phyloP scores from a whole-genome alignment of 2,888 invertebrate genomes.

The Euclidia mi region DNA sequence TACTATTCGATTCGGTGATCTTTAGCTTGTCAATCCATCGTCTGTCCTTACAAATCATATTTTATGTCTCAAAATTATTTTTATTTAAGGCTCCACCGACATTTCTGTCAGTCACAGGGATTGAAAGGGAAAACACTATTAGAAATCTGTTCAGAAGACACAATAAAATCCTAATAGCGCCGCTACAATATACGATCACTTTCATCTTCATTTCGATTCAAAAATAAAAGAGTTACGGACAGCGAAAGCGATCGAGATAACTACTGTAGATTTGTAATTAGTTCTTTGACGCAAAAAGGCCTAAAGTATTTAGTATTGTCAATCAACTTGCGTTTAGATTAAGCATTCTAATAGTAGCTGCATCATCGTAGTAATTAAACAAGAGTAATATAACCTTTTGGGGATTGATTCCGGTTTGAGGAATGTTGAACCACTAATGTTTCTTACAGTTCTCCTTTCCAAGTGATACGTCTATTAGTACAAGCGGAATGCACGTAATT shows the following conservation, averaged over 20 bases:
- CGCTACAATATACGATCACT: conserved; percentile 47
- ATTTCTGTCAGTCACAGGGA: conserved; percentile 5
- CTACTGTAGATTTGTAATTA: conserved; percentile 53
- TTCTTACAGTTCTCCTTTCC: too few species aligned
- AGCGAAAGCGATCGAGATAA: conserved; percentile 57
- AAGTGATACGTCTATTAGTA: too few species aligned
- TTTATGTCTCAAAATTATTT: too few species aligned
- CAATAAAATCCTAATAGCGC: conserved; percentile 52
- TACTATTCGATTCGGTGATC: too few species aligned
- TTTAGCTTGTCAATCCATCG: too few species aligned
- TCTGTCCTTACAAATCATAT: too few species aligned
- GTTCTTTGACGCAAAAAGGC: conserved; percentile 47
- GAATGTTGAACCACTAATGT: too few species aligned
- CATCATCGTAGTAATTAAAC: conserved; percentile 30
- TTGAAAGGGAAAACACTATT: conserved; percentile 33
- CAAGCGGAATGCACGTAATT: too few species aligned
- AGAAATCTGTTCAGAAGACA: conserved; percentile 42
- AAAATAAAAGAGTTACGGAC: conserved; percentile 37
- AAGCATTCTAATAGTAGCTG: conserved; percentile 29
- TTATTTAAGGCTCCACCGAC: neutral
- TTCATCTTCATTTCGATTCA: conserved; percentile 52
- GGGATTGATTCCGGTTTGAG: neutral
- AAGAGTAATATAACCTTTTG: conserved; percentile 9
- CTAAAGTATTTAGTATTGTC: conserved; percentile 42
- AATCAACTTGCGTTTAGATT: conserved; percentile 35